Evolutionary conservation across 2,888 invertebrate genomes (phyloP).

Genomic region (Drosophila formosana): DNA sequence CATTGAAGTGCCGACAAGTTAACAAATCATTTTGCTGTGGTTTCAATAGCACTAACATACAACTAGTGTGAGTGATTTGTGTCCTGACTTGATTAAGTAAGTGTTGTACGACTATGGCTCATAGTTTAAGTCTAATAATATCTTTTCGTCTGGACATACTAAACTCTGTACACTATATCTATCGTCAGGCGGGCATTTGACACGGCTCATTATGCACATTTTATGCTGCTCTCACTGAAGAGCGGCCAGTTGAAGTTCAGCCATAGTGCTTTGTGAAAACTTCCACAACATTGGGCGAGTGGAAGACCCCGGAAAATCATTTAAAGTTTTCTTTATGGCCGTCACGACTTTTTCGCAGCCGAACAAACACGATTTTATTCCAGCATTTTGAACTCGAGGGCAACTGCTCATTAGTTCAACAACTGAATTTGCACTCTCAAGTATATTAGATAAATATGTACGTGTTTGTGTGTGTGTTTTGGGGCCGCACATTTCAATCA

Average conservation of each 20-base stretch:
- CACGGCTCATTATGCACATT: slow-evolving; percentile 14
- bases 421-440: slow-evolving; percentile 60
- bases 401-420: slow-evolving; percentile 73
- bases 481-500: slow-evolving; percentile 69
- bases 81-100: background rate
- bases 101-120: background rate
- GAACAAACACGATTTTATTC: slow-evolving; percentile 43
- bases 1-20: slow-evolving; percentile 14
- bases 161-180: background rate
- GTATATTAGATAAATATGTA: slow-evolving; percentile 29
- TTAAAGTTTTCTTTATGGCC: slow-evolving; percentile 69
- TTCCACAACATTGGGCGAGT: slow-evolving; percentile 65
- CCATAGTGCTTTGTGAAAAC: slow-evolving; percentile 34
- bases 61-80: background rate
- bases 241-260: slow-evolving; percentile 24
- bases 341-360: slow-evolving; percentile 59
- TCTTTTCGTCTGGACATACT: background rate
- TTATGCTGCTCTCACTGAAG: background rate
- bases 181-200: slow-evolving; percentile 2
- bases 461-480: slow-evolving; percentile 7
- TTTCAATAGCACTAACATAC: background rate
- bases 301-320: slow-evolving; percentile 65
- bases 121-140: background rate
- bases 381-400: slow-evolving; percentile 41
- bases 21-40: slow-evolving; percentile 33